Base-by-base conservation (phyloP, 2,888 invertebrate genomes). In the Melipona bicolor region DNA sequence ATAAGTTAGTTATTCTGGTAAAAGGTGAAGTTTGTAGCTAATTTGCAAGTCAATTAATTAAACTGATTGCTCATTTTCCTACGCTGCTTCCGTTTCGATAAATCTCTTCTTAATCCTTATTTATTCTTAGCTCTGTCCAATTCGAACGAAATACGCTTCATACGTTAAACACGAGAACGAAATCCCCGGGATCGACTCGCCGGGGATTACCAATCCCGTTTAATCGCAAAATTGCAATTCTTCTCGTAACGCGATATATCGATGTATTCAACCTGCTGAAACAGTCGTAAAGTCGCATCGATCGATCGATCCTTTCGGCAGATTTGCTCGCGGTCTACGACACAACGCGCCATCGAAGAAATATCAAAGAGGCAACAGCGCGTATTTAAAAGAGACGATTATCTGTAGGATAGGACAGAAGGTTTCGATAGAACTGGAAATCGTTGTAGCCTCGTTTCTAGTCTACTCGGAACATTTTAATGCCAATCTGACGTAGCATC, bases 401-500 rank as follows among this genome's bases (percentile, higher is more conserved):
- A n/a, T 59, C 24, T 56, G 56, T 21, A 24, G 49, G 27, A 68
- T 21, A 24, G 49, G 27, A 43, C 15, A 27, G 27, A 56, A n/a
- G 56, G 15, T 56, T 43, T 52, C 27, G 69, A 73, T 32, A 21
- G 61, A 15, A 65, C 43, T 15, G 75, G 52, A 62, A 77, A 71
- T 72, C n/a, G 61, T 77, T 43, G 68, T 54, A 64, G 24, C 64
- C 71, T 11, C 75, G 64, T 52, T 73, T 68, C 72, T 74, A 56
- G 54, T 52, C 54, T 62, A 50, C 59, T 32, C 49, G 36, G 64
- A 68, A 83, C 77, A 81, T 73, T 83, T 84, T 88, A 83, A 86
- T 86, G 82, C 73, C 59, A 86, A 88, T 90, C 81, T 77, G 87
- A 85, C 83, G 72, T 89, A 82, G 81, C 49, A 77, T 75, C 82